These are phyloP conservation scores for Protobothrops flavoviridis DNA, from an alignment of 2,113 vertebrate species.

Conservation along the genomic window DNA sequence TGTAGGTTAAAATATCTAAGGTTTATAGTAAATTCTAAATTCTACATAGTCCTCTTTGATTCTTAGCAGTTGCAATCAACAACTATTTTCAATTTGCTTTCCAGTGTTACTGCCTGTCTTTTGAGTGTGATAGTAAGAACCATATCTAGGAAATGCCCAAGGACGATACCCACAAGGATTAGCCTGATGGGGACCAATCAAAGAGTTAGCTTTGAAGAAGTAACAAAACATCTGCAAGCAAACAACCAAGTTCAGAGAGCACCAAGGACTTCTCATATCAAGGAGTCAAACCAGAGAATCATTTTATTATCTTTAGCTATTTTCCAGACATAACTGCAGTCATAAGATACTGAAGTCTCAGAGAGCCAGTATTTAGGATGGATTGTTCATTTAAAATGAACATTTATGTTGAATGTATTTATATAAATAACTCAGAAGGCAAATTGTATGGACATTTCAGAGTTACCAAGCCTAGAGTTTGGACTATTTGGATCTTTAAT, in stretches of 20 bases:
- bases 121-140: background rate
- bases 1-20: background rate
- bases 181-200: background rate
- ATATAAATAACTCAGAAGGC: background rate
- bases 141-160: background rate
- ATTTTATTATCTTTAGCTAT: background rate
- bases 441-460: background rate
- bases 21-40: background rate
- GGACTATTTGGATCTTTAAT: background rate
- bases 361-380: background rate
- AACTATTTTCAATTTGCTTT: background rate
- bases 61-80: background rate
- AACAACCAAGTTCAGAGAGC: background rate
- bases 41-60: background rate
- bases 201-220: background rate
- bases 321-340: background rate
- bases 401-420: background rate
- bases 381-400: background rate
- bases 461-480: background rate
- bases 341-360: background rate
- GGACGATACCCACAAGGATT: background rate
- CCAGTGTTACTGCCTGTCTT: background rate
- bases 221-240: background rate
- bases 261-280: background rate
- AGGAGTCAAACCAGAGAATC: background rate